Percentiles rank a stretch among this genome's conserved stretches.
Evolutionary conservation across 2,797 vertebrate species (phyloP).

Genomic region (Morus bassanus): DNA sequence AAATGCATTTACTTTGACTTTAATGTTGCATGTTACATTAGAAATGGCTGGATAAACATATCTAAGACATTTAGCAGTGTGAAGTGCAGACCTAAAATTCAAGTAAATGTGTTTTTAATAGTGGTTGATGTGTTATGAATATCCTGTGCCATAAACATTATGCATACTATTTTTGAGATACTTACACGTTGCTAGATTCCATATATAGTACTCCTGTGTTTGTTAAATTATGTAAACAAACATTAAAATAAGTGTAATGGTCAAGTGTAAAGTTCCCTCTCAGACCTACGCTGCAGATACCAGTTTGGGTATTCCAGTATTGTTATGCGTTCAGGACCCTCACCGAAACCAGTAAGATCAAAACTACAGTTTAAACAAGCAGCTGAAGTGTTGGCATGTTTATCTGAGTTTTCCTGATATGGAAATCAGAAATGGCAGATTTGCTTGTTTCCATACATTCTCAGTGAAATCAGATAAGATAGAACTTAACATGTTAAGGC

Average conservation of each 20-base stretch:
- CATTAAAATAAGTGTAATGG: conserved; percentile 30
- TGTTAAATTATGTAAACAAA: conserved; percentile 54
- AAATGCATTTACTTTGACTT: conserved; percentile 53
- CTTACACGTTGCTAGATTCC: conserved; percentile 48
- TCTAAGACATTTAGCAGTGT: conserved; percentile 55
- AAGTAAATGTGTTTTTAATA: conserved; percentile 68
- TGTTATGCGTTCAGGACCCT: not conserved
- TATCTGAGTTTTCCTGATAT: not conserved
- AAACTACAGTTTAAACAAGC: not conserved
- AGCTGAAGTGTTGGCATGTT: not conserved
- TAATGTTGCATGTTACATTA: conserved; percentile 69
- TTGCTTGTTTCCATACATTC: not conserved
- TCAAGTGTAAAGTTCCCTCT: not conserved
- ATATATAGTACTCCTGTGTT: conserved; percentile 20
- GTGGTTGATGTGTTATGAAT: conserved; percentile 60
- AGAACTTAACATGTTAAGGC: not conserved
- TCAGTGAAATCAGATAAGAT: not conserved
- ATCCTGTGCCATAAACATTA: conserved; percentile 9
- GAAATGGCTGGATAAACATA: conserved; percentile 60
- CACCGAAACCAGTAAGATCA: not conserved
- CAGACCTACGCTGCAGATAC: not conserved
- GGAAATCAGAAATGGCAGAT: not conserved
- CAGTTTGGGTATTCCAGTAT: not conserved
- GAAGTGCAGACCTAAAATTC: conserved; percentile 65
- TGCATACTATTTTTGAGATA: conserved; percentile 56